phyloP scores from a whole-genome alignment of 2,797 vertebrate genomes.

The Lates japonicus region DNA sequence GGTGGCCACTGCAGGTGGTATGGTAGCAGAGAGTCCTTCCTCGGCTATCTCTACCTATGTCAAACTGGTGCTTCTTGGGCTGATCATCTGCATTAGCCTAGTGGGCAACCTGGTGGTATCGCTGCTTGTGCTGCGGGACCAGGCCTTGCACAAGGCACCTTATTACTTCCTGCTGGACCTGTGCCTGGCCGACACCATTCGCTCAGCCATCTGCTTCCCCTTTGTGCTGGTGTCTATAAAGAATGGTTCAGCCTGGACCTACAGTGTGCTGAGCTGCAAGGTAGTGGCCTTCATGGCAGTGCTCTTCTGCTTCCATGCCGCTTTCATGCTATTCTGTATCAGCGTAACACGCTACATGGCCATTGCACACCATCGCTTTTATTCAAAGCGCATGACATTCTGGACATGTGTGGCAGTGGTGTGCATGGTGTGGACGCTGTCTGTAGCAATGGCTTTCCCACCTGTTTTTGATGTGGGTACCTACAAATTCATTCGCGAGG shows the following conservation, averaged over 20 bases:
- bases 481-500: slow-evolving; percentile 94
- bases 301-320: slow-evolving; percentile 94
- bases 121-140: slow-evolving; percentile 90
- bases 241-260: slow-evolving; percentile 93
- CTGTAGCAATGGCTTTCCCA: slow-evolving; percentile 94
- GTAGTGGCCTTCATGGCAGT: slow-evolving; percentile 95
- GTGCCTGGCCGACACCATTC: slow-evolving; percentile 92
- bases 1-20: slow-evolving; percentile 74
- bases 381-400: slow-evolving; percentile 94
- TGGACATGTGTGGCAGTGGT: slow-evolving; percentile 94
- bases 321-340: slow-evolving; percentile 95
- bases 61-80: slow-evolving; percentile 90
- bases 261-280: slow-evolving; percentile 93
- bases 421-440: slow-evolving; percentile 94
- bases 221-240: slow-evolving; percentile 93
- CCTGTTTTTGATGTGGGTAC: slow-evolving; percentile 93
- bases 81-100: slow-evolving; percentile 93
- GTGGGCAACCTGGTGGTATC: slow-evolving; percentile 91
- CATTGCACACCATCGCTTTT: slow-evolving; percentile 94
- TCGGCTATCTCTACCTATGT: slow-evolving; percentile 88
- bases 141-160: slow-evolving; percentile 91
- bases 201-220: slow-evolving; percentile 93
- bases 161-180: slow-evolving; percentile 94
- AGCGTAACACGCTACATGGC: slow-evolving; percentile 94
- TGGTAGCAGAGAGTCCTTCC: slow-evolving; percentile 77